Evolutionary conservation across 2,113 vertebrate species (phyloP).

Genomic region (Condylura cristata): DNA sequence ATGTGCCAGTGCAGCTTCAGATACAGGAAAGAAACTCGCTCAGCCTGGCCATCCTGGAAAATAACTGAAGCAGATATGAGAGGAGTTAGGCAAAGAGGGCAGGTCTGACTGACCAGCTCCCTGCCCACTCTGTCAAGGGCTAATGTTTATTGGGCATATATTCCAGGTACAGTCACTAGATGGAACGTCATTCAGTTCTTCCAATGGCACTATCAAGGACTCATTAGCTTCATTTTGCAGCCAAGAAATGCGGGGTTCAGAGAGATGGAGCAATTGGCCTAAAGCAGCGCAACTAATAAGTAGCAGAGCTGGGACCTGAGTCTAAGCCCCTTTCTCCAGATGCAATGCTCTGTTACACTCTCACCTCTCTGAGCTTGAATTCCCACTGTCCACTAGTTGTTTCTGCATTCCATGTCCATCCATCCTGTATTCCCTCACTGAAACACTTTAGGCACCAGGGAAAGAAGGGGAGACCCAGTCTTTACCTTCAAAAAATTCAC

Average conservation of each 20-base stretch:
- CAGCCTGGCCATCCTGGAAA: not conserved
- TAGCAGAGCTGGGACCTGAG: not conserved
- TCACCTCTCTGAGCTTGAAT: not conserved
- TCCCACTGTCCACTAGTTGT: not conserved
- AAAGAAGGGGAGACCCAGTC: not conserved
- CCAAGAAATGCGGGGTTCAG: not conserved
- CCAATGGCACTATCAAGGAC: not conserved
- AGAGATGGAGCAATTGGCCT: not conserved
- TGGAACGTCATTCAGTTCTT: not conserved
- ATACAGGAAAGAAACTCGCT: not conserved
- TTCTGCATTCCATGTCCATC: not conserved
- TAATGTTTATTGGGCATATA: not conserved
- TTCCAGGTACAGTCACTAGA: not conserved
- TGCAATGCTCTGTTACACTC: not conserved
- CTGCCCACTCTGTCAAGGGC: not conserved
- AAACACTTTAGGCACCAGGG: not conserved
- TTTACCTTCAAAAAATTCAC: not conserved
- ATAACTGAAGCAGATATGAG: too few species aligned
- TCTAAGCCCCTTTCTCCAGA: not conserved
- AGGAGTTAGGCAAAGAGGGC: not conserved
- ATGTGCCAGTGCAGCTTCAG: too few species aligned
- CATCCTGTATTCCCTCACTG: not conserved
- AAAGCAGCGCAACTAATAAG: not conserved
- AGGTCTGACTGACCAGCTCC: fast-evolving
- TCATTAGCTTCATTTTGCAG: not conserved